phyloP scores from a whole-genome alignment of 1,140 invertebrate genomes.

The Centruroides vittatus region DNA sequence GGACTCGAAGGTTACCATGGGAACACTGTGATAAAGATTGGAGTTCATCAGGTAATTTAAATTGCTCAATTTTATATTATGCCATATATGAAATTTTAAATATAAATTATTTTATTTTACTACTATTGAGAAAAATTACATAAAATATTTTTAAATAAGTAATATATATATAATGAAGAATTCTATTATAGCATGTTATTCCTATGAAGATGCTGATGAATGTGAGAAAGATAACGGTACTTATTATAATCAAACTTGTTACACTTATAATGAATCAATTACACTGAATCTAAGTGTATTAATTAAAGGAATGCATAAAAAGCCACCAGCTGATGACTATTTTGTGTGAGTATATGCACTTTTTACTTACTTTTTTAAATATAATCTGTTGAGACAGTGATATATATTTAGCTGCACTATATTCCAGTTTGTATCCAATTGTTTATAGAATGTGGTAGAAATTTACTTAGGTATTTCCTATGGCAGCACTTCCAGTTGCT shows the following conservation, averaged over 20 bases:
- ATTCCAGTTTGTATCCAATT: too few relatives aligned
- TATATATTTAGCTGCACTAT: too few relatives aligned
- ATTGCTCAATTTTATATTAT: too few relatives aligned
- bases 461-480: too few relatives aligned
- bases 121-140: background rate
- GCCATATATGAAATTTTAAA: too few relatives aligned
- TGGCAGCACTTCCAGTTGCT: background rate
- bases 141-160: background rate
- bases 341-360: slow-evolving; percentile 48
- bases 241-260: slow-evolving; percentile 45
- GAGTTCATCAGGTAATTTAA: slow-evolving; percentile 23
- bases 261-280: slow-evolving; percentile 36
- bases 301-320: slow-evolving; percentile 34
- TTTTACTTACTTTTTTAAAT: slow-evolving; percentile 17
- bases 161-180: slow-evolving; percentile 3
- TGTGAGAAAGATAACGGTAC: slow-evolving; percentile 40
- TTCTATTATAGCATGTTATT: slow-evolving; percentile 27
- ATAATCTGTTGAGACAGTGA: slow-evolving; percentile 27
- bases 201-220: slow-evolving; percentile 26
- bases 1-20: slow-evolving; percentile 30
- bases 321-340: slow-evolving; percentile 65
- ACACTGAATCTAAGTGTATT: slow-evolving; percentile 33
- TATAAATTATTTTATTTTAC: too few relatives aligned
- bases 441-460: too few relatives aligned
- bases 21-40: slow-evolving; percentile 26